A percentile compares a stretch with the other conserved stretches of the same genome.
These are phyloP conservation scores for Fissipunctia ypsillon DNA, from an alignment of 2,888 invertebrate genomes.

Conservation along the genomic window DNA sequence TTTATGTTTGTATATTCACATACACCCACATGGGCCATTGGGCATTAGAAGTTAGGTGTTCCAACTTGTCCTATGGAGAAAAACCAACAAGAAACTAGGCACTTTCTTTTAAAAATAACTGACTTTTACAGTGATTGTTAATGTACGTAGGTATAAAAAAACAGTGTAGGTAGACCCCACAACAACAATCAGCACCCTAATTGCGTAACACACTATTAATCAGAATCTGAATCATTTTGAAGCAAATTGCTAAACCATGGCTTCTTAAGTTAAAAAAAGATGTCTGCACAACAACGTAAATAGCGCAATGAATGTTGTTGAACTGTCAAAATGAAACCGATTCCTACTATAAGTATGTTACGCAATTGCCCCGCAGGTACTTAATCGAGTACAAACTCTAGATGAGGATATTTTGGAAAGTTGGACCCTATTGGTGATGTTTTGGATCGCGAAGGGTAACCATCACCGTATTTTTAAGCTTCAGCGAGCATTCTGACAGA, in stretches of 20 bases:
- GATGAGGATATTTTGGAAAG: not conserved
- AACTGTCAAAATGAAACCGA: too few relatives aligned
- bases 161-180: not conserved
- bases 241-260: too few relatives aligned
- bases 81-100: not conserved
- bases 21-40: not conserved
- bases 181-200: too few relatives aligned
- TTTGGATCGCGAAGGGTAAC: not conserved
- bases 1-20: not conserved
- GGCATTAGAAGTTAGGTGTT: not conserved
- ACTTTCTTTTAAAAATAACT: not conserved
- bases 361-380: too few relatives aligned
- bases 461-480: not conserved
- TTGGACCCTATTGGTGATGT: not conserved
- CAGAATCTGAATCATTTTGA: too few relatives aligned
- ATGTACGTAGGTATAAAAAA: not conserved
- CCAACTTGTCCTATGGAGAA: not conserved
- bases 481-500: not conserved
- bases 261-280: too few relatives aligned
- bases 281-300: too few relatives aligned
- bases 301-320: too few relatives aligned
- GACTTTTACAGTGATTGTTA: not conserved
- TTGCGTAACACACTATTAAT: too few relatives aligned
- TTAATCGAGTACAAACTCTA: not conserved
- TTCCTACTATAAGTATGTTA: too few relatives aligned